phyloP scores from a whole-genome alignment of 1,140 invertebrate species.

The Drosophila bocki region DNA sequence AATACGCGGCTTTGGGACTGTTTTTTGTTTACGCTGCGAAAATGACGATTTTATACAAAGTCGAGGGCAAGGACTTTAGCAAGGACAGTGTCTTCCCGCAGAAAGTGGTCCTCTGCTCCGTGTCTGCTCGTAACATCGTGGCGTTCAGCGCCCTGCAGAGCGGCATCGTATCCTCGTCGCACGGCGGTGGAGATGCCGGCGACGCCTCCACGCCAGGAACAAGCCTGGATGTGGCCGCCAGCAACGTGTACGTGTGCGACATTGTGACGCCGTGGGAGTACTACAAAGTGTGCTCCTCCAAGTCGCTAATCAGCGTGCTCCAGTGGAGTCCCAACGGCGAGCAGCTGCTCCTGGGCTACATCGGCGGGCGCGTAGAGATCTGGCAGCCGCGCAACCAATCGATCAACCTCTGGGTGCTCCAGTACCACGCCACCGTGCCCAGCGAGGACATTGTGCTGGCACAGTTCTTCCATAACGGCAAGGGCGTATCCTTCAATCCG shows the following conservation, averaged over 20 bases:
- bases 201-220: slow-evolving; percentile 19
- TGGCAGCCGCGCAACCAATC: slow-evolving; percentile 92
- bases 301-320: slow-evolving; percentile 89
- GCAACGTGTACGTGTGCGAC: slow-evolving; percentile 93
- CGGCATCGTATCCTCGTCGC: slow-evolving; percentile 29
- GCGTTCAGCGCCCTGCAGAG: slow-evolving; percentile 91
- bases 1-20: slow-evolving; percentile 10
- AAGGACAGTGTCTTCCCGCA: slow-evolving; percentile 64
- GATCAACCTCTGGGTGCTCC: slow-evolving; percentile 91
- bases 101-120: slow-evolving; percentile 86
- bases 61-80: slow-evolving; percentile 67
- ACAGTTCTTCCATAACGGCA: slow-evolving; percentile 94
- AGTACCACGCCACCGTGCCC: slow-evolving; percentile 86
- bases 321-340: slow-evolving; percentile 95
- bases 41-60: slow-evolving; percentile 82
- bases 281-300: slow-evolving; percentile 87
- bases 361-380: slow-evolving; percentile 90
- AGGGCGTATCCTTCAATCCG: slow-evolving; percentile 87
- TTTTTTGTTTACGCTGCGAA: slow-evolving; percentile 49
- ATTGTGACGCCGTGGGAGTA: slow-evolving; percentile 94
- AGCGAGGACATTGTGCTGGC: slow-evolving; percentile 93
- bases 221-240: slow-evolving; percentile 85
- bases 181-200: slow-evolving; percentile 26
- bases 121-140: slow-evolving; percentile 92
- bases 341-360: slow-evolving; percentile 91